Evolutionary conservation across 2,797 vertebrate genomes (phyloP), one percentile per base, ranked within the genome.

Genomic region (Galago senegalensis): DNA sequence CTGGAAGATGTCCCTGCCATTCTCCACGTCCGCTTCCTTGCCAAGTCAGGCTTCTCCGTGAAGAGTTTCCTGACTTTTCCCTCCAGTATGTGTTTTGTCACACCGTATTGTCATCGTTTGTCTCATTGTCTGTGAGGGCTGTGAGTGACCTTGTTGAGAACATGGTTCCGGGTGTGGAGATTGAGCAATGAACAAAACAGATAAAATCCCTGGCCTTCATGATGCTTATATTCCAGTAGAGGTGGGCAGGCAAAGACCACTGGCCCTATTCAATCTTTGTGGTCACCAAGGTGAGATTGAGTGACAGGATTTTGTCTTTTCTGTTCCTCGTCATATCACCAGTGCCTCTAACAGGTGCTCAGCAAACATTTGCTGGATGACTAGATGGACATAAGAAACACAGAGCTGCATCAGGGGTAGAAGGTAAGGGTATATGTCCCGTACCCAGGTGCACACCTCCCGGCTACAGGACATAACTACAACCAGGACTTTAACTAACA

Each of bases 271-370:
- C 91, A 90, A 14, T 29, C 60, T 82, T 80, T 3, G 0, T 16
- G 72, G 85, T 72, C 77, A 67, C 63, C 67, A 60, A 92, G 8
- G 40, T 0, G 2, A 27, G 56, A 6, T 13, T 92, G 89, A 43
- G 27, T 70, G 89, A 87, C n/a, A 90, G 73, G 37, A 34, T 58
- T 61, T 84, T 73, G n/a, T 73, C 53, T 79, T 3, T 95, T 87
- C 75, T 40, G 8, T 65, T 76, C 5, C 0, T 27, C 49, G 63
- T 75, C 53, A 0, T 20, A 31, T 43, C 8, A 37, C 67, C 37
- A 43, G 29, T 49, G 43, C 31, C 58, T 84, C 1, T 67, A 79
- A 46, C 1, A 83, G 34, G 53, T 58, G 23, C 49, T 91, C 49
- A 40, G 69, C 69, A 80, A 91, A 86, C 27, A 82, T 43, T 65